Base-by-base conservation (phyloP, 2,113 vertebrate species). In the Crotalus horridus region DNA sequence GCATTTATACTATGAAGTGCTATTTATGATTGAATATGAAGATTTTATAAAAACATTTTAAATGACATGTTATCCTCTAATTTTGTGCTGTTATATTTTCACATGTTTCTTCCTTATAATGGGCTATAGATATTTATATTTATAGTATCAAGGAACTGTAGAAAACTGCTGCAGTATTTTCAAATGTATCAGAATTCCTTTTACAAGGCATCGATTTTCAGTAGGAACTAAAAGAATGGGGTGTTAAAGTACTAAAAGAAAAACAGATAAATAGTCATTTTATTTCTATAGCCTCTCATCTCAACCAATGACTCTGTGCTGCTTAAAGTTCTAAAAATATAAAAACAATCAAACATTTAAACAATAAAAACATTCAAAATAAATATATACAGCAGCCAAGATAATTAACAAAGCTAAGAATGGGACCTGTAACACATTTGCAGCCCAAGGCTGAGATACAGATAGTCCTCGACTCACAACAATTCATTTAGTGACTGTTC, bases 71-170 rank as follows among this genome's bases (percentile, higher is more conserved):
- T 96, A 96, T 95, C 96, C 96, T 96, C 97, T 88, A 92, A 91
- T 96, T 97, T 96, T 95, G 95, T 87, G 94, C 96, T 96, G 97
- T 97, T 97, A 95, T 97, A 93, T 97, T 97, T 97, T 97, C 96
- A 97, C 96, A 96, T 94, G 69, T 96, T 97, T 97, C 94, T 96
- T 97, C 95, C 96, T 91, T 91, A 93, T 29, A n/a, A 94, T 94
- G 86, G 95, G 95, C 20, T 97, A 94, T 13, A 95, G 88, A 95
- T 94, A 93, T 95, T 93, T 95, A 94, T 90, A 91, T 85, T 94
- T 4, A 7, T 39, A 24, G 87, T n/a, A 90, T 56, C 91, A 15
- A 0, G 43, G 46, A 53, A 94, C 93, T 33, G 17, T 81, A 85
- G 89, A 92, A 90, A 93, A 94, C 95, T 87, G 58, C 93, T 54